phyloP scores from a whole-genome alignment of 2,888 invertebrate species.

The Platerodrilus igneus region DNA sequence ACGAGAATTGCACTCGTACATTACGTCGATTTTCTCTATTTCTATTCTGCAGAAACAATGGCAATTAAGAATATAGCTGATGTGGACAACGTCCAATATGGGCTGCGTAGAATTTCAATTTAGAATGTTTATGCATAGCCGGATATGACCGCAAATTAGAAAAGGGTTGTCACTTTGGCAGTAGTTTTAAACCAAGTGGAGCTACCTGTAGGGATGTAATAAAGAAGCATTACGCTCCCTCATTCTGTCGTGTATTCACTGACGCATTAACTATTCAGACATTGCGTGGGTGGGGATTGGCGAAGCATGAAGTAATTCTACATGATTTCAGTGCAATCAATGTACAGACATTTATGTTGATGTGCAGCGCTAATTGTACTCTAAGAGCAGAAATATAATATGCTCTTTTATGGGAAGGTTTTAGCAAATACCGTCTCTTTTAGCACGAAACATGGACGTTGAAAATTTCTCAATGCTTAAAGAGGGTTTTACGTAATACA shows the following conservation, averaged over 20 bases:
- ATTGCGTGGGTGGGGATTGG: constrained; percentile 24
- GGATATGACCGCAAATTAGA: constrained; percentile 8
- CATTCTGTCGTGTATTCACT: constrained; percentile 14
- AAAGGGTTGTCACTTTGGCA: too few species aligned
- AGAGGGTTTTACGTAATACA: too few species aligned
- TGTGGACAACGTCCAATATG: not conserved
- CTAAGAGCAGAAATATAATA: too few species aligned
- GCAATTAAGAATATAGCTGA: constrained; percentile 25
- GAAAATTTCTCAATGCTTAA: too few species aligned
- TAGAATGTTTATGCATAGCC: constrained; percentile 11
- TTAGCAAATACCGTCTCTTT: too few species aligned
- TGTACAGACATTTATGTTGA: constrained; percentile 13
- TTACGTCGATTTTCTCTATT: constrained; percentile 10
- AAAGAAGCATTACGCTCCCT: constrained; percentile 20
- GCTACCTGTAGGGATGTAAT: constrained; percentile 17
- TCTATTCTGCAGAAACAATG: constrained; percentile 23
- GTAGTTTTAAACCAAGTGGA: constrained; percentile 9
- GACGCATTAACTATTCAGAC: constrained; percentile 19
- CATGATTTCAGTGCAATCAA: constrained; percentile 30
- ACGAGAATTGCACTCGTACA: constrained; percentile 19
- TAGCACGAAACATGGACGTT: too few species aligned
- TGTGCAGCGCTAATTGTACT: too few species aligned
- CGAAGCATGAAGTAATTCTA: constrained; percentile 27
- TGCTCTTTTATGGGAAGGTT: too few species aligned
- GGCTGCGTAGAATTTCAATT: constrained; percentile 2